Evolutionary conservation across 2,797 vertebrate genomes (phyloP).

Genomic region (Emydoidea blandingii): DNA sequence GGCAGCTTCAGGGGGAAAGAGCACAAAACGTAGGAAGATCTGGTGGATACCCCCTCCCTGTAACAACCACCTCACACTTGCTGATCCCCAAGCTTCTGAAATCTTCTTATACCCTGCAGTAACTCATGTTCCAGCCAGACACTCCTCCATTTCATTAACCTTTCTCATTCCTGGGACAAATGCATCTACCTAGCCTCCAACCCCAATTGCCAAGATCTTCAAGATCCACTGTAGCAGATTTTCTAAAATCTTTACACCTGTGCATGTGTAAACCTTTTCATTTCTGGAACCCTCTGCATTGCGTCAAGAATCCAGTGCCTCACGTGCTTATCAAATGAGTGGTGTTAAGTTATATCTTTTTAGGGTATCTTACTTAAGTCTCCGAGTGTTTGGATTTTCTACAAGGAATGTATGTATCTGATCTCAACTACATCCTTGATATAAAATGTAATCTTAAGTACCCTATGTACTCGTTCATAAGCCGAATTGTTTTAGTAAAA

Average conservation of each 20-base stretch:
- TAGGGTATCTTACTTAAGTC: neutral
- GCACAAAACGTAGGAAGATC: neutral
- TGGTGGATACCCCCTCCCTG: neutral
- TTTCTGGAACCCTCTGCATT: neutral
- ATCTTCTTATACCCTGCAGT: neutral
- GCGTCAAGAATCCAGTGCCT: neutral
- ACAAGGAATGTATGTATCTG: neutral
- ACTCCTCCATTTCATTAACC: neutral
- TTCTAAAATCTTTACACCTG: neutral
- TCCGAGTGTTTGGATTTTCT: neutral
- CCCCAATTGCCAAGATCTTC: neutral
- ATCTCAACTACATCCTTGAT: neutral
- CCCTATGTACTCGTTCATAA: too few species aligned
- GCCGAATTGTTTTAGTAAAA: too few species aligned
- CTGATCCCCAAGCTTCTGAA: neutral
- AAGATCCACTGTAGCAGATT: neutral
- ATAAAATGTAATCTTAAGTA: slow-evolving; percentile 23
- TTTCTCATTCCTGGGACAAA: neutral
- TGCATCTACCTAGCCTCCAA: neutral
- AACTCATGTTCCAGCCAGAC: neutral
- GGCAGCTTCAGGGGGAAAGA: neutral
- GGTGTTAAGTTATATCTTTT: neutral
- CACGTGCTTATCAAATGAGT: neutral
- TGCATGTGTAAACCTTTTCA: neutral
- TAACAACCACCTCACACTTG: neutral